Evolutionary conservation across 2,797 vertebrate genomes (phyloP).

Genomic region (Gallinago stenura): DNA sequence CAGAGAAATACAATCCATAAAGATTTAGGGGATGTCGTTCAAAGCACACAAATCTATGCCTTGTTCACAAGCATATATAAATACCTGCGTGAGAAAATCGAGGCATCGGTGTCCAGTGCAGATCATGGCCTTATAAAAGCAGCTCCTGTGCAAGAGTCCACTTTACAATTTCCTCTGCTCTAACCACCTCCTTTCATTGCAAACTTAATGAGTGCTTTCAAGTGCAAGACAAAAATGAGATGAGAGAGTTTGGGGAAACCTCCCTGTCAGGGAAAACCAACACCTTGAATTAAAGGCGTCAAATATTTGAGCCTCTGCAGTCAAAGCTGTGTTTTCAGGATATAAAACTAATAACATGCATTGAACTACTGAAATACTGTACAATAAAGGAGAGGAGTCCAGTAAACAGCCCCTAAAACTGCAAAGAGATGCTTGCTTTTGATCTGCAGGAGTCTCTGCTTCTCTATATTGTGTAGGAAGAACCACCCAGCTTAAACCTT

Average conservation of each 20-base stretch:
- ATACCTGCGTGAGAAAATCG: not conserved
- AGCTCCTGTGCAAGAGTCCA: not conserved
- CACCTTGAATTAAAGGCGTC: slow-evolving; percentile 44
- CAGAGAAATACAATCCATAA: not conserved
- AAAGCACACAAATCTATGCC: not conserved
- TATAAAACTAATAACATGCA: not conserved
- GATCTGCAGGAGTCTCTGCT: not conserved
- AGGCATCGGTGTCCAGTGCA: not conserved
- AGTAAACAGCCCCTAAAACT: slow-evolving; percentile 35
- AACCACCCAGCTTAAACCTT: not conserved
- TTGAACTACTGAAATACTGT: not conserved
- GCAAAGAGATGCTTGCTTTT: slow-evolving; percentile 28
- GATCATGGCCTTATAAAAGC: slow-evolving; percentile 9
- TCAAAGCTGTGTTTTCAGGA: slow-evolving; percentile 50
- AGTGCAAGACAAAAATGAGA: slow-evolving; percentile 1
- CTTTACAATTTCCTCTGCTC: slow-evolving; percentile 50
- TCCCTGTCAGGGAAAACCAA: slow-evolving; percentile 27
- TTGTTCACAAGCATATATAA: not conserved
- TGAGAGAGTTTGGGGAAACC: slow-evolving; percentile 52
- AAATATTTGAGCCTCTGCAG: not conserved
- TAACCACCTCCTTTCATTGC: slow-evolving; percentile 39
- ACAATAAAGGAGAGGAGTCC: slow-evolving; percentile 44
- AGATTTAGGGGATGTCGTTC: not conserved
- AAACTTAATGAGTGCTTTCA: slow-evolving; percentile 46
- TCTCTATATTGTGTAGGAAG: not conserved